These are phyloP conservation scores for Cheirogaleus medius DNA, from an alignment of 2,113 vertebrate genomes.

Conservation along the genomic window DNA sequence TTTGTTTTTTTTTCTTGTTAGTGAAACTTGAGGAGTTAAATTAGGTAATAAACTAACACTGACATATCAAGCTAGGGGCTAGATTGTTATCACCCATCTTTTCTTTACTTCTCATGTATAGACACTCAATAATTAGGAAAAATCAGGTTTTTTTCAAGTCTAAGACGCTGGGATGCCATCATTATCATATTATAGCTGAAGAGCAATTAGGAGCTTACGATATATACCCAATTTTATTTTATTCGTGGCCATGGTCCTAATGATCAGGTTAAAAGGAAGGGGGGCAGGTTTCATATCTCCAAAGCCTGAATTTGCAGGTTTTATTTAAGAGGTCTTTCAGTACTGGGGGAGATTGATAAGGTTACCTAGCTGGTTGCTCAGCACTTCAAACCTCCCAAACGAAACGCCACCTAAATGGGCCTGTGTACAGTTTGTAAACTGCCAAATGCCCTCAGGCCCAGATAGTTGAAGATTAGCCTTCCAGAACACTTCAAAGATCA, in stretches of 20 bases:
- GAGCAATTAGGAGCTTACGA: not conserved
- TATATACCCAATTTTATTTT: not conserved
- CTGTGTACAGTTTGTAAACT: not conserved
- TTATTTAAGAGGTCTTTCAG: not conserved
- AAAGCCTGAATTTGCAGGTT: not conserved
- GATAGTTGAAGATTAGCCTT: not conserved
- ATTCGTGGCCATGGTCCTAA: not conserved
- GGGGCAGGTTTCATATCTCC: not conserved
- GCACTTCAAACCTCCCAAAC: not conserved
- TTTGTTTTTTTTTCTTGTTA: not conserved
- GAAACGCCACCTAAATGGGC: not conserved
- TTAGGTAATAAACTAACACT: not conserved
- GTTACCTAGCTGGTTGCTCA: not conserved
- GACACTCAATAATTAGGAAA: not conserved
- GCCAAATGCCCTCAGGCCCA: not conserved
- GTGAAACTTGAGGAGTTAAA: not conserved
- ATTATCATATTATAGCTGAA: not conserved
- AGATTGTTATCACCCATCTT: not conserved
- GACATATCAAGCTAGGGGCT: not conserved
- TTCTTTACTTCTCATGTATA: not conserved
- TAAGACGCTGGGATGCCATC: not conserved
- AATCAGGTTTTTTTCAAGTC: not conserved
- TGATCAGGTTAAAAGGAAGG: not conserved
- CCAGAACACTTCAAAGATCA: not conserved
- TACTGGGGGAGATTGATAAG: not conserved